Conservation (phyloP, 2,888 invertebrate genomes). For the Epsilonema sp. region DNA sequence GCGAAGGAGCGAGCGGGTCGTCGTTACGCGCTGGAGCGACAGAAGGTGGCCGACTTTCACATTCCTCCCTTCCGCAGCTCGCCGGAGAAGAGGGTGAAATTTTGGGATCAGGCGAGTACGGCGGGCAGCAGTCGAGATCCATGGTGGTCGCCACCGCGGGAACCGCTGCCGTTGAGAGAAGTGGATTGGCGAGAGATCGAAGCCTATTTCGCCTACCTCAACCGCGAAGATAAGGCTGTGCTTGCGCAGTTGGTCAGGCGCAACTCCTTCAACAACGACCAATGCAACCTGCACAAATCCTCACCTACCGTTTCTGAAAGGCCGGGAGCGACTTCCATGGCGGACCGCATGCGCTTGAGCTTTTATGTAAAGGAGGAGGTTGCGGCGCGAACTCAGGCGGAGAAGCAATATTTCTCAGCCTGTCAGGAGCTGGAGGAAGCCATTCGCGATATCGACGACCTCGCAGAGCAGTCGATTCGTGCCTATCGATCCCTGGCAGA, state of each 20-base stretch:
- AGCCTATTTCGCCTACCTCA: constrained; percentile 5
- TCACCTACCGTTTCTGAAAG: too few species aligned
- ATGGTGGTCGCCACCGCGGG: too few species aligned
- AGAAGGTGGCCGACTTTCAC: constrained; percentile 7
- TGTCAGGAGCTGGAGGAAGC: neutral
- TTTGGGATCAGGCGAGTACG: too few species aligned
- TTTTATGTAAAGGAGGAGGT: too few species aligned
- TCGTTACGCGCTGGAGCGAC: constrained; percentile 3
- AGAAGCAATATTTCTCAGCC: too few species aligned
- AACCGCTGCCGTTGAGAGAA: neutral
- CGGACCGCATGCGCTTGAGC: too few species aligned
- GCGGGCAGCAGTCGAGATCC: constrained; percentile 13
- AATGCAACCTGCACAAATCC: too few species aligned
- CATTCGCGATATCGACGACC: neutral
- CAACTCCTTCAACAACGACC: too few species aligned
- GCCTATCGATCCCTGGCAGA: too few species aligned
- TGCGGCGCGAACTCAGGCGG: too few species aligned
- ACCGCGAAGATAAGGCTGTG: neutral
- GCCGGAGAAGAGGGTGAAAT: constrained; percentile 22
- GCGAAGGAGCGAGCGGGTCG: neutral
- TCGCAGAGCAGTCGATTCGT: neutral
- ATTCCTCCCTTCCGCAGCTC: constrained; percentile 6
- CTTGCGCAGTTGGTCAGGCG: too few species aligned
- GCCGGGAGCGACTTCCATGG: neutral
- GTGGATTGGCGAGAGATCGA: constrained; percentile 1